Evolutionary conservation across 2,888 invertebrate genomes (phyloP), one percentile per base, ranked within the genome.

Genomic region (Griposia aprilina): DNA sequence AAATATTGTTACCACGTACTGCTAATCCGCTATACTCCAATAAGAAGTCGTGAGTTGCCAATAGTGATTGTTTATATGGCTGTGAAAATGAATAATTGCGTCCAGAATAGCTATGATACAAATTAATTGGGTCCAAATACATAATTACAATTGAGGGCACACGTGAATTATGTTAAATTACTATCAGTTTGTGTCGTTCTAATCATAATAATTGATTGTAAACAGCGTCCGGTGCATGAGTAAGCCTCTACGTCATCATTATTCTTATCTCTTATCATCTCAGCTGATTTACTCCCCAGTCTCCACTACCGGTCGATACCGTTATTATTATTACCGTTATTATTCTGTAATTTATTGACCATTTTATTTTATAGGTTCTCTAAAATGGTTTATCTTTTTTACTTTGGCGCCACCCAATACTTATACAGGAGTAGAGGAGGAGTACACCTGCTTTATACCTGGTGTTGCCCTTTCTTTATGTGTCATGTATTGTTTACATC

Each of bases 151-250:
- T 72, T 86, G 67, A 82, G 76, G 75, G 70, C 78, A 62, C 77
- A 74, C 77, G 68, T 82, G 86, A 84, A 85, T 73, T 74, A 73
- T 81, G 66, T 81, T 63, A 26, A 66, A 78, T n/a, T 82, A 60
- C 59, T 69, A 86, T 76, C 80, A 70, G 65, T 67, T 69, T 30
- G 80, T 55, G 65, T 63, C 60, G 62, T 52, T 71, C 65, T 81
- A 81, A 81, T 76, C 82, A 81, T 48, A 85, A 85, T 83, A 83
- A 85, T 74, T 85, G 79, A 75, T 80, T 74, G 80, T 74, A 80
- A 80, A 75, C 72, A 76, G 60, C 78, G 66, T 84, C 65, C 76
- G 83, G 50, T 75, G 68, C 59, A 65, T 77, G 75, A 68, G 68
- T 84, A 74, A 66, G 73, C 76, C 23, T 52, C 69, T n/a, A 62